Base-by-base conservation (phyloP, 2,113 vertebrate species). In the Oreochromis spilurus region DNA sequence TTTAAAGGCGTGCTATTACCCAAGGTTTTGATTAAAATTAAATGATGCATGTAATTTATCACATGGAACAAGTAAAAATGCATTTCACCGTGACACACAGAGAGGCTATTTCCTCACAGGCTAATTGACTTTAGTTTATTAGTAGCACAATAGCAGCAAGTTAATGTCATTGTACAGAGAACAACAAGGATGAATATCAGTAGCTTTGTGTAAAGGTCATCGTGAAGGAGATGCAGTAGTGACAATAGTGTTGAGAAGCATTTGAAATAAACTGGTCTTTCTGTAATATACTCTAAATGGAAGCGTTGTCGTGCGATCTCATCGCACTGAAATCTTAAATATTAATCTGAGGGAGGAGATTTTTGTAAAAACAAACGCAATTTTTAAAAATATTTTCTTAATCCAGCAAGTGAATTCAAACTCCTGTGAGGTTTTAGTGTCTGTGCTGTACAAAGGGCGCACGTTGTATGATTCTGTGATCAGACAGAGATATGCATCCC, bases 161-260 rank as follows among this genome's bases (percentile, higher is more conserved):
- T 29, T 84, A 89, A 88, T 86, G 89, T 75, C 90, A 72, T 57
- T 52, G 45, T 81, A 75, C 84, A 80, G 85, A 50, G 87, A 92
- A 92, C 60, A 88, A 77, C 80, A 77, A n/a, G 55, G 45, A 84
- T 62, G 83, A 67, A 82, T 89, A 55, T 85, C 83, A 31, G 86
- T 24, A 78, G 84, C 58, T 79, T 79, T 85, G 81, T 79, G 72
- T 88, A 92, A 95, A 94, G 93, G 91, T 93, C 90, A 88, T 31
- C 16, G 38, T 67, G 81, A 78, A 79, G 79, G 34, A 86, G 87
- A 82, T 72, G 34, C 29, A 89, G 87, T 78, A 45, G 65, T 86
- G 89, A 84, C 57, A 75, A 72, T 83, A 67, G 17, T 16, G 83
- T 72, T 81, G 24, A 82, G 83, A 43, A 84, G 60, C 14, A 31